Percentiles rank a stretch among this genome's conserved stretches.
Conservation (phyloP, 2,113 vertebrate species). For the Telmatochromis bifrenatus region DNA sequence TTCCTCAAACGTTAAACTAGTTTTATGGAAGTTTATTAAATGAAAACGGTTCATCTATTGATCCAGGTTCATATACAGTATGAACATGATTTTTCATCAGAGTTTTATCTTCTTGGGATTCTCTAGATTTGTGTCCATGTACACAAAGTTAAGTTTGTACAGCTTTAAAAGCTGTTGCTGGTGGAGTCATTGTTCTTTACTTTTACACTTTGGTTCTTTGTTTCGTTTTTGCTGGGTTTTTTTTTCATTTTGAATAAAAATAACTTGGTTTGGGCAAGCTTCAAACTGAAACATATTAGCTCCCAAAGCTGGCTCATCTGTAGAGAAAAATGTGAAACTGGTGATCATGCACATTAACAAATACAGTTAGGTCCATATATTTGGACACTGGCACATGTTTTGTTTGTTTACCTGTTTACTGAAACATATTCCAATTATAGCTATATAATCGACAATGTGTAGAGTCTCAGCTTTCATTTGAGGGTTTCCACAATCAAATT, state of each 20-base stretch:
- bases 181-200: neutral
- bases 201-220: neutral
- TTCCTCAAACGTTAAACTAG: neutral
- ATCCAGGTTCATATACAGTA: neutral
- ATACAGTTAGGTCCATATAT: neutral
- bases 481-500: too few species aligned
- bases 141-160: neutral
- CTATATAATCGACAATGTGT: too few species aligned
- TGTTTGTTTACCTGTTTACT: too few species aligned
- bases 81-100: neutral
- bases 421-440: too few species aligned
- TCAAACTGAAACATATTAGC: neutral
- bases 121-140: neutral
- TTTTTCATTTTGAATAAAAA: neutral
- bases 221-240: neutral
- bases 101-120: accelerated
- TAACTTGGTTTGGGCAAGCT: neutral
- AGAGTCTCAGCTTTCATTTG: too few species aligned
- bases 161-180: neutral
- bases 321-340: neutral
- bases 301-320: neutral
- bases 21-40: neutral
- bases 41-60: neutral
- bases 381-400: too few species aligned
- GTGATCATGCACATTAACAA: neutral